Evolutionary conservation across 1,140 invertebrate genomes (phyloP), one percentile per base, ranked within the genome.

Genomic region (Macrostomum lignano): DNA sequence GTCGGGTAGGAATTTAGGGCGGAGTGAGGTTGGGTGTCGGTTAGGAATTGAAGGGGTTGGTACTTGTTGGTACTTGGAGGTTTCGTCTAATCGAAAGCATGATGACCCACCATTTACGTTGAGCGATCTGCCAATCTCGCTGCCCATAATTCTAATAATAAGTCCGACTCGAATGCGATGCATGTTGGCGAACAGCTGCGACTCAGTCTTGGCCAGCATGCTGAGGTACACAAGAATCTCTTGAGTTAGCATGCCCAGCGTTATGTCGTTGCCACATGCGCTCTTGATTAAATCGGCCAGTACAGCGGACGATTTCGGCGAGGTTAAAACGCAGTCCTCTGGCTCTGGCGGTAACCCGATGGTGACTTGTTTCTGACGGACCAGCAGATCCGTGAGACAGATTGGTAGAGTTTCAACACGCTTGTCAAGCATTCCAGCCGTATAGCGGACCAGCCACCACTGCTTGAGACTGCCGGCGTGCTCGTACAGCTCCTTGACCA

Each of bases 121-220:
- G 2, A 93, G 56, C 0, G 79, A 81, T 38, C 86, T 64, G 0
- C 81, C 78, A 25, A 98, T 55, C 63, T 98, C 91, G 2, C 78
- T 79, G 1, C 86, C 84, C 82, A 98, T 93, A 2, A 98, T 60
- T 67, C 94, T 84, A 47, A 98, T 93, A 37, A 98, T 96, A 0
- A 98, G 62, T 10, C 91, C 88, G 33, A 96, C 72, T 36, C 91
- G 58, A 9, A 98, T 64, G 36, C 91, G 64, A 35, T 98, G 57
- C 86, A 98, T 96, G 61, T 96, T 88, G 37, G 70, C 62, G 55
- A 98, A 96, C 2, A 98, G 53, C 42, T 84, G 75, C 1, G 91
- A 86, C 48, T 96, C 88, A 0, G 88, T 96, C 38, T 86, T 64
- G 36, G 96, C 93, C 49, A 96, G 91, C 78, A 94, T 96, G 3